Evolutionary conservation across 2,888 invertebrate species (phyloP).

Genomic region (Maniola hyperantus): DNA sequence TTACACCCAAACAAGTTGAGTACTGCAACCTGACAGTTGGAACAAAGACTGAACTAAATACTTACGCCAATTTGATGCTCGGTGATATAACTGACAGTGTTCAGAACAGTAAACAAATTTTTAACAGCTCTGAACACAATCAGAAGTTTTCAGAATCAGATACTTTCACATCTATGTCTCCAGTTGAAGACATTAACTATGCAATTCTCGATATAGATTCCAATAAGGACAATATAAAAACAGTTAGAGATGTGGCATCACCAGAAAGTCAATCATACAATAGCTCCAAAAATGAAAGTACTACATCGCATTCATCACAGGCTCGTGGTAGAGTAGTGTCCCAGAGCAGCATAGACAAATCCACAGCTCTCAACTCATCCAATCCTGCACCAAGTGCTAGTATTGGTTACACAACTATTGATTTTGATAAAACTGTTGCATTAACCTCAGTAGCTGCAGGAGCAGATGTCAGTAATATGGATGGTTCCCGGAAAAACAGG

Average conservation of each 20-base stretch:
- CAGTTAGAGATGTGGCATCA: constrained; percentile 54
- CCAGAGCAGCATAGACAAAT: constrained; percentile 64
- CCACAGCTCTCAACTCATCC: constrained; percentile 42
- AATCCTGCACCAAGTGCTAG: constrained; percentile 83
- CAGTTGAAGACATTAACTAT: constrained; percentile 84
- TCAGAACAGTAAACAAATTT: constrained; percentile 56
- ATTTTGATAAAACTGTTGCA: constrained; percentile 96
- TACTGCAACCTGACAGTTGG: constrained; percentile 66
- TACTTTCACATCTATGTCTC: constrained; percentile 69
- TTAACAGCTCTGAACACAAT: constrained; percentile 53
- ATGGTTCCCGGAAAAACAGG: constrained; percentile 90
- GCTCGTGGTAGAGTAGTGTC: constrained; percentile 60
- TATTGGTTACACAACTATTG: constrained; percentile 94
- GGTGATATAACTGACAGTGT: constrained; percentile 63
- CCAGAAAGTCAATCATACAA: constrained; percentile 62
- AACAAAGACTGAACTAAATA: constrained; percentile 61
- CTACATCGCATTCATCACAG: constrained; percentile 59
- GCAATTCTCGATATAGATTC: constrained; percentile 89
- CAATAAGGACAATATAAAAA: constrained; percentile 65
- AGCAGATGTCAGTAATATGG: constrained; percentile 84
- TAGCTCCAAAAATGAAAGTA: constrained; percentile 63
- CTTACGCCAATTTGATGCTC: constrained; percentile 71
- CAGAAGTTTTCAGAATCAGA: constrained; percentile 75
- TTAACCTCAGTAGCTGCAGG: constrained; percentile 90
- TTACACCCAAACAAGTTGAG: constrained; percentile 69